Percentiles rank a stretch among this genome's conserved stretches.
Conservation (phyloP, 2,888 invertebrate species). For the Augiades crinisus region DNA sequence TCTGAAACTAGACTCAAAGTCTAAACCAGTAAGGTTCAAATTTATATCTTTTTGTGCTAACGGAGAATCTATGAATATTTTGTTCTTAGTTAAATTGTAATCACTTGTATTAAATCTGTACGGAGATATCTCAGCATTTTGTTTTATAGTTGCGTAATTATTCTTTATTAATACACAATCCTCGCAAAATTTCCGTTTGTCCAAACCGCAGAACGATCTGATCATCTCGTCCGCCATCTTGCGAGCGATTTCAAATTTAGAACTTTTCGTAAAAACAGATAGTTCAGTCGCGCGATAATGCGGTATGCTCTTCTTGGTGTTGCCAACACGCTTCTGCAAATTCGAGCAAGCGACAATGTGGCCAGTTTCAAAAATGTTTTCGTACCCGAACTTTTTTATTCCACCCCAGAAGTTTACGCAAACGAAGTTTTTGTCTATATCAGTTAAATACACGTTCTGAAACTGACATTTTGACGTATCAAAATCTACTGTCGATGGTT, state of each 20-base stretch:
- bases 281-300: slow-evolving; percentile 83
- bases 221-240: slow-evolving; percentile 68
- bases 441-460: slow-evolving; percentile 83
- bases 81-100: slow-evolving; percentile 52
- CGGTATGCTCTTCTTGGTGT: slow-evolving; percentile 74
- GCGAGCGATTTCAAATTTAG: slow-evolving; percentile 75
- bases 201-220: slow-evolving; percentile 42
- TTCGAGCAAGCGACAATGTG: slow-evolving; percentile 82
- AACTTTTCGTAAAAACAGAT: slow-evolving; percentile 82
- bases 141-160: slow-evolving; percentile 42
- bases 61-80: slow-evolving; percentile 58
- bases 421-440: slow-evolving; percentile 75
- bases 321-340: slow-evolving; percentile 82
- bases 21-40: slow-evolving; percentile 62
- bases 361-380: slow-evolving; percentile 80
- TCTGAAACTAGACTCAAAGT: slow-evolving; percentile 71
- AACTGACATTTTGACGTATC: slow-evolving; percentile 52
- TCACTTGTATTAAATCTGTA: slow-evolving; percentile 54
- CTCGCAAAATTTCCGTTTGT: slow-evolving; percentile 47
- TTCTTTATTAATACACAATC: slow-evolving; percentile 57
- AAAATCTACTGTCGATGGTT: slow-evolving; percentile 65
- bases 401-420: slow-evolving; percentile 81
- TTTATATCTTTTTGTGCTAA: slow-evolving; percentile 41
- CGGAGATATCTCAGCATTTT: slow-evolving; percentile 53
- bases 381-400: slow-evolving; percentile 67